Conservation (phyloP, 2,113 vertebrate species). For the Enhydra lutris region DNA sequence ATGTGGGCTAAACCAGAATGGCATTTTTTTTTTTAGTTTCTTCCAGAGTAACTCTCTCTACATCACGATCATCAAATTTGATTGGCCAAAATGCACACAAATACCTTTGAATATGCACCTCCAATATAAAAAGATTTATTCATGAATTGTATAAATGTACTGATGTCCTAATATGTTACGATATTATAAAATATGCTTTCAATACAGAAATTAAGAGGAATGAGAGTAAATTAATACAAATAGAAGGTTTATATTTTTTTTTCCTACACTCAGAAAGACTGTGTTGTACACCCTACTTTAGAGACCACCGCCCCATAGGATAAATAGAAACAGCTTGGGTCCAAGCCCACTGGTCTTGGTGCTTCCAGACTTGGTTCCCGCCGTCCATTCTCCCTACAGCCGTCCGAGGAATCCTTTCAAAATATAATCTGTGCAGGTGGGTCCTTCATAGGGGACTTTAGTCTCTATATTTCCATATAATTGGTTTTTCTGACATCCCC, state of each 20-base stretch:
- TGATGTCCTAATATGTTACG: background rate
- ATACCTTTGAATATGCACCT: background rate
- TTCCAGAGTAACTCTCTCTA: background rate
- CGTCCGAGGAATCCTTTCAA: background rate
- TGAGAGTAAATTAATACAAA: constrained; percentile 32
- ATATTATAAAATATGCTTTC: constrained; percentile 12
- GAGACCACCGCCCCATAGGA: background rate
- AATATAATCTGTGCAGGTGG: background rate
- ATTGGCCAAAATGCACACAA: background rate
- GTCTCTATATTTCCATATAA: background rate
- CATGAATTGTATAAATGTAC: constrained; percentile 14
- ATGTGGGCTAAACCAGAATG: background rate
- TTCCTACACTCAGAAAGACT: background rate
- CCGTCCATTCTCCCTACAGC: background rate
- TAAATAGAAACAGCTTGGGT: background rate
- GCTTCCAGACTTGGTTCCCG: background rate
- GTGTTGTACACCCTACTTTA: background rate
- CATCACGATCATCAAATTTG: background rate
- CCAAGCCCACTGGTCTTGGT: fast-evolving
- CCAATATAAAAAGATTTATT: constrained; percentile 1
- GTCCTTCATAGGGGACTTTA: background rate
- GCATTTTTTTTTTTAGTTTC: background rate
- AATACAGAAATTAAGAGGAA: constrained; percentile 34
- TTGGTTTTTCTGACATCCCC: constrained; percentile 33
- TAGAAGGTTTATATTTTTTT: background rate